Conservation (phyloP, 2,113 vertebrate genomes). For the Ia io region DNA sequence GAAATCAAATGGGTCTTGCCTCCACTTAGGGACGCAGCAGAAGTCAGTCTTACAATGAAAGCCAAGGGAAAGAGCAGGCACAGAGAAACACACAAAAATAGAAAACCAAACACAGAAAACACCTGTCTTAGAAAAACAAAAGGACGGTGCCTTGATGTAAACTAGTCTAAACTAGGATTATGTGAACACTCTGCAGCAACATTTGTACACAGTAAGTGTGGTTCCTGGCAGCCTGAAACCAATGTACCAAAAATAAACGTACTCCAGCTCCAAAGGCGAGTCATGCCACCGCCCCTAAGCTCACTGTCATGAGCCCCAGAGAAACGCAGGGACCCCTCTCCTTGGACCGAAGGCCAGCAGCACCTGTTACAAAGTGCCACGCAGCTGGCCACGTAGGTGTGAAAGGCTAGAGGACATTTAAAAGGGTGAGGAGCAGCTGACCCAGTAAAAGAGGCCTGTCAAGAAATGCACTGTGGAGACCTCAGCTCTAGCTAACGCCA, state of each 20-base stretch:
- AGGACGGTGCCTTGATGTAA: neutral
- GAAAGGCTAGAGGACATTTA: neutral
- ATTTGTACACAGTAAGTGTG: neutral
- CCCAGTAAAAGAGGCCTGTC: neutral
- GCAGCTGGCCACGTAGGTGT: neutral
- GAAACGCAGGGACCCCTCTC: neutral
- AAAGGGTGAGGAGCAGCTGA: neutral
- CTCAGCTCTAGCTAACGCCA: neutral
- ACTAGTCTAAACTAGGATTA: neutral
- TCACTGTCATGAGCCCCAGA: neutral
- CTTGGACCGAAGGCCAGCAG: neutral
- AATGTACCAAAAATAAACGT: neutral
- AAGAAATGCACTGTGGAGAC: fast-evolving
- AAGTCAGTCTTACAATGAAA: neutral
- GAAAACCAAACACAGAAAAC: neutral
- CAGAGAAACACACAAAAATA: neutral
- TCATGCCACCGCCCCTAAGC: no score
- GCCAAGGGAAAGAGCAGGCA: neutral
- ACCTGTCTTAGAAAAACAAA: neutral
- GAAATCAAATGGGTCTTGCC: neutral
- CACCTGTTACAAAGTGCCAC: neutral
- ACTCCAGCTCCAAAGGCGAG: no score
- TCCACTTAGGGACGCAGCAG: neutral
- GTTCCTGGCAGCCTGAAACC: neutral
- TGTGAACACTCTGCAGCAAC: neutral